Evolutionary conservation across 2,888 invertebrate genomes (phyloP), one percentile per base, ranked within the genome.

Genomic region (Nephrocerus scutellatus): DNA sequence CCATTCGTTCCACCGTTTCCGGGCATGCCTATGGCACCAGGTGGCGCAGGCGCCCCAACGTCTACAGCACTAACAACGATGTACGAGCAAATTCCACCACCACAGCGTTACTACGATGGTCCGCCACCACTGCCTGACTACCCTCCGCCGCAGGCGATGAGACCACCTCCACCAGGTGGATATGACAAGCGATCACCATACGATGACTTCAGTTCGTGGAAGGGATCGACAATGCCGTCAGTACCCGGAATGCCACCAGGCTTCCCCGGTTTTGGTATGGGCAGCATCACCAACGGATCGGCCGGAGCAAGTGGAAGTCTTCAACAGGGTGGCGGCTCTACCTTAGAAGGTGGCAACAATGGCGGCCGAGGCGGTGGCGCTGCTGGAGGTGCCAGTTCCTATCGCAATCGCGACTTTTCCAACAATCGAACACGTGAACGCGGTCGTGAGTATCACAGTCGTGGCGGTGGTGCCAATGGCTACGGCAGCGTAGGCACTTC

Each of bases 61-160:
- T 59, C 62, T 9, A 53, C 63, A 5, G 56, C 59, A 5, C 55
- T 60, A 10, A 53, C 60, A 15, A 57, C 62, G 6, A 57, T 63
- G 48, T 80, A 80, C 52, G 80, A 81, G 42, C 74, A 74, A 9
- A 58, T 80, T 51, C 77, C 82, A 48, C 82, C 84, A n/a, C 82
- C 82, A 10, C 84, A 84, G 12, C 76, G 87, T n/a, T 84, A 84
- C 56, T 90, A 90, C 56, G 84, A 85, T 51, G 81, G 82, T 20
- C n/a, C n/a, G n/a, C 72, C 84, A 36, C 80, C 84, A 25, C 61
- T 84, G 44, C 80, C 82, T 8, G 90, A 88, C 51, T 90, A 85
- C 68, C 77, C 82, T 28, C 68, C 71, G 39, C 69, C 73, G 9
- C 68, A 69, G 43, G 70, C 73, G 33, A 63, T 72, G 36, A 68